A percentile compares a stretch with the other conserved stretches of the same genome.
Conservation (phyloP, 2,888 invertebrate genomes). For the Orchesella flavescens region DNA sequence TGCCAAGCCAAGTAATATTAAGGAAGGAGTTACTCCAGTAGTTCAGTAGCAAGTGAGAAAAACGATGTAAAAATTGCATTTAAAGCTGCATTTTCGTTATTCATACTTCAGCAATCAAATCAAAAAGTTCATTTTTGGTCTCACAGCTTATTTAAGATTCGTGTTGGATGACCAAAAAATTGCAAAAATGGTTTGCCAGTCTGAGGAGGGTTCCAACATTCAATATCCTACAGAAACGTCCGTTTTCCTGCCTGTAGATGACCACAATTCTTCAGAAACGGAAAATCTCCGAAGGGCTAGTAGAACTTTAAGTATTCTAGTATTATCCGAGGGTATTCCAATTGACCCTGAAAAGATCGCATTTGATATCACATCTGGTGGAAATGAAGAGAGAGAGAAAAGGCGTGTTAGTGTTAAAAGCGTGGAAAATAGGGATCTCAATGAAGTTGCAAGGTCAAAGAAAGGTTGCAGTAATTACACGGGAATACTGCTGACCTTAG, state of each 20-base stretch:
- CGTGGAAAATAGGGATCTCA: not conserved
- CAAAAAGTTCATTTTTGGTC: not conserved
- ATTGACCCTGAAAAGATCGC: slow-evolving; percentile 32
- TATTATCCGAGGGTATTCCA: slow-evolving; percentile 25
- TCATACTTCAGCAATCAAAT: not conserved
- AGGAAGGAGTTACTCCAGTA: not conserved
- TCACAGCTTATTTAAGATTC: not conserved
- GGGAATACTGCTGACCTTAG: slow-evolving; percentile 65
- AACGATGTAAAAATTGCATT: not conserved
- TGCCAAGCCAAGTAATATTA: not conserved
- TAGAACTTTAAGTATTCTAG: slow-evolving; percentile 37
- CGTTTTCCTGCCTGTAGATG: slow-evolving; percentile 19
- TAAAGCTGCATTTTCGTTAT: not conserved
- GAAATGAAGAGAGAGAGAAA: not conserved
- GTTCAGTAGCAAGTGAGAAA: not conserved
- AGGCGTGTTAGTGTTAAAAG: not conserved
- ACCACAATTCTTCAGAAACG: not conserved
- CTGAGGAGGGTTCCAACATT: not conserved
- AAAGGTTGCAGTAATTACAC: slow-evolving; percentile 55
- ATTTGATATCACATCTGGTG: not conserved
- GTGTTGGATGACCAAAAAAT: not conserved
- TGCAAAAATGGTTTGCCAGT: slow-evolving; percentile 33
- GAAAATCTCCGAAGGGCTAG: not conserved
- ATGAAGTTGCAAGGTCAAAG: not conserved
- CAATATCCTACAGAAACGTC: slow-evolving; percentile 43